A percentile compares a stretch with the other conserved stretches of the same genome.
phyloP scores from a whole-genome alignment of 2,888 invertebrate genomes.

The Ramazzottius varieornatus region DNA sequence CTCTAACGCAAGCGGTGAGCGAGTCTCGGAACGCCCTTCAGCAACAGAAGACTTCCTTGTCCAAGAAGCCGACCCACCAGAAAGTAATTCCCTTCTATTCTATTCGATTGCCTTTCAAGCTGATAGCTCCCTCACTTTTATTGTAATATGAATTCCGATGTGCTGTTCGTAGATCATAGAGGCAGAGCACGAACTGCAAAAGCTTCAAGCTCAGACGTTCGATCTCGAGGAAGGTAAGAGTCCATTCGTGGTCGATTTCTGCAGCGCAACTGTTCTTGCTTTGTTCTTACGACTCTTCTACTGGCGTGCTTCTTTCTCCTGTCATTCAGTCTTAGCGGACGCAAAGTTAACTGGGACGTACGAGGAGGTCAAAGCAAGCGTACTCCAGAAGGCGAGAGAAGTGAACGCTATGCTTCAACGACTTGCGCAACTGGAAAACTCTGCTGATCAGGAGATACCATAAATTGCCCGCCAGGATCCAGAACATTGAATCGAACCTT shows the following conservation, averaged over 20 bases:
- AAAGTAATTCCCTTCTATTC: background rate
- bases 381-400: background rate
- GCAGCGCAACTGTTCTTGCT: background rate
- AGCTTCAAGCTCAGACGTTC: background rate
- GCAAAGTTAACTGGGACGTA: background rate
- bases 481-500: no score
- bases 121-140: no score
- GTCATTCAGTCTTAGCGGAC: background rate
- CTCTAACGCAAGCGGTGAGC: background rate
- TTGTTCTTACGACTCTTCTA: background rate
- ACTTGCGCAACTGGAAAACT: background rate
- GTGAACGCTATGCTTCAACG: background rate
- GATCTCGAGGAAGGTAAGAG: background rate
- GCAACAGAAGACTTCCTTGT: background rate
- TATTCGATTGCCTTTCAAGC: no score
- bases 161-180: background rate
- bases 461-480: no score
- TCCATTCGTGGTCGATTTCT: no score
- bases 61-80: background rate
- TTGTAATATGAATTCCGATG: no score
- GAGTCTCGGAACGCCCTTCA: background rate
- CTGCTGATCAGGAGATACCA: background rate
- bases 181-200: background rate
- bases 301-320: no score
- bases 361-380: background rate